These are phyloP conservation scores for Catharus bicknelli DNA, from an alignment of 2,113 vertebrate genomes.

Conservation along the genomic window DNA sequence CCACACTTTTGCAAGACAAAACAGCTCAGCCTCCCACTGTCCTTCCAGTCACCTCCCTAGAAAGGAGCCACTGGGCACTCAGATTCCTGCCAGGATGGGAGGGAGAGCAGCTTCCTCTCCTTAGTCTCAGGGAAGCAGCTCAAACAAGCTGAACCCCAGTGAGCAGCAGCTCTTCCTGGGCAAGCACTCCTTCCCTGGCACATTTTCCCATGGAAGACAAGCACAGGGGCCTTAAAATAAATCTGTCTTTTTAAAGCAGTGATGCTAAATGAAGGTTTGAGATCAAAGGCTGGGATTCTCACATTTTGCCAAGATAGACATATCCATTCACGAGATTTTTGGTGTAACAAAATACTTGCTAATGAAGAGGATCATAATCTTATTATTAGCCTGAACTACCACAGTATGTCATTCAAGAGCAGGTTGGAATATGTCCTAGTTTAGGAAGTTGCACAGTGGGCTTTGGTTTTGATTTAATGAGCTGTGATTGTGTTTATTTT, in stretches of 20 bases:
- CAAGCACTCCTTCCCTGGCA: not conserved
- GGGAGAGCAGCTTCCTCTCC: not conserved
- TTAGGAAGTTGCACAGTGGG: constrained; percentile 50
- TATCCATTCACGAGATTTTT: constrained; percentile 58
- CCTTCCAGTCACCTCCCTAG: not conserved
- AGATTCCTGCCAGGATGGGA: not conserved
- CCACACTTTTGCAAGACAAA: not conserved
- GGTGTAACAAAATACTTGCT: constrained; percentile 66
- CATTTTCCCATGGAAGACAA: not conserved
- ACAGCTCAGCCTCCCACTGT: not conserved
- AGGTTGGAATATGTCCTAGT: constrained; percentile 46
- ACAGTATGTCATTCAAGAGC: constrained; percentile 10
- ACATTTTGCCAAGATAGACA: constrained; percentile 60
- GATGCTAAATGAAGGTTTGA: constrained; percentile 43
- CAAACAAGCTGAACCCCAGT: not conserved
- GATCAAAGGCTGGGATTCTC: constrained; percentile 62
- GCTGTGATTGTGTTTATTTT: constrained; percentile 65
- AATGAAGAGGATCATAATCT: constrained; percentile 66
- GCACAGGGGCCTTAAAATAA: constrained; percentile 59
- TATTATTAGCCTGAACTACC: constrained; percentile 57
- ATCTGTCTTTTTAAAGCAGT: constrained; percentile 51
- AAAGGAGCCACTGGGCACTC: not conserved
- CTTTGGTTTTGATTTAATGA: constrained; percentile 54
- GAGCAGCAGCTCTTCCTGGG: not conserved
- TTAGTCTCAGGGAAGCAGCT: not conserved